Conservation (phyloP, 2,113 vertebrate species). For the Prunella fulvescens region DNA sequence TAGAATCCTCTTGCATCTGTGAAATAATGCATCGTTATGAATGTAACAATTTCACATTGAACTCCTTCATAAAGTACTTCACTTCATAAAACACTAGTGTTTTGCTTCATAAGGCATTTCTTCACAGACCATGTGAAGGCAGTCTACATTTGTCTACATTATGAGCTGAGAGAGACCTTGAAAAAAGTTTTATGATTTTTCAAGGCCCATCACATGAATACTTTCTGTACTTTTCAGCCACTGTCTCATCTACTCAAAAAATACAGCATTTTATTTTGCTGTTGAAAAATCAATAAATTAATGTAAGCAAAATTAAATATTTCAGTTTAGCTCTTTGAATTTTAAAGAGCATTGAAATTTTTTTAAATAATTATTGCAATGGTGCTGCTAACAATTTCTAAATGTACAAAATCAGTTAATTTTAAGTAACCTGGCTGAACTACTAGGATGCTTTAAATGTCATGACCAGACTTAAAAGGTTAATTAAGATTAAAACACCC, state of each 20-base stretch:
- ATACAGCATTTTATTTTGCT: neutral
- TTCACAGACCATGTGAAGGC: neutral
- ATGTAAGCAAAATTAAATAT: neutral
- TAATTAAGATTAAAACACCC: neutral
- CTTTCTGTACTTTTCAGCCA: neutral
- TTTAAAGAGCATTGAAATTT: neutral
- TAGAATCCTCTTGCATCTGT: neutral
- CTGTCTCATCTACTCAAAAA: neutral
- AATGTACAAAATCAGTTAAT: neutral
- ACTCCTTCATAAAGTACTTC: neutral
- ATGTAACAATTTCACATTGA: neutral
- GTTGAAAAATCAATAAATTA: neutral
- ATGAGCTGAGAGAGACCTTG: neutral
- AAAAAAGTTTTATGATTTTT: neutral
- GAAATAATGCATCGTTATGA: neutral
- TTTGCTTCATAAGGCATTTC: neutral
- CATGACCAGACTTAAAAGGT: neutral
- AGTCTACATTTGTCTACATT: neutral
- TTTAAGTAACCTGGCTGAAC: neutral
- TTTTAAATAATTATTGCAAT: neutral
- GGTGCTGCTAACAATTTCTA: neutral
- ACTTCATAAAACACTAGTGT: neutral
- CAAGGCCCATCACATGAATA: neutral
- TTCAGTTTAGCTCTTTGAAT: neutral
- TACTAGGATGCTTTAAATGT: neutral